Percentiles rank a stretch among this genome's conserved stretches.
Conservation (phyloP, 2,797 vertebrate species). For the Microhierax caerulescens region DNA sequence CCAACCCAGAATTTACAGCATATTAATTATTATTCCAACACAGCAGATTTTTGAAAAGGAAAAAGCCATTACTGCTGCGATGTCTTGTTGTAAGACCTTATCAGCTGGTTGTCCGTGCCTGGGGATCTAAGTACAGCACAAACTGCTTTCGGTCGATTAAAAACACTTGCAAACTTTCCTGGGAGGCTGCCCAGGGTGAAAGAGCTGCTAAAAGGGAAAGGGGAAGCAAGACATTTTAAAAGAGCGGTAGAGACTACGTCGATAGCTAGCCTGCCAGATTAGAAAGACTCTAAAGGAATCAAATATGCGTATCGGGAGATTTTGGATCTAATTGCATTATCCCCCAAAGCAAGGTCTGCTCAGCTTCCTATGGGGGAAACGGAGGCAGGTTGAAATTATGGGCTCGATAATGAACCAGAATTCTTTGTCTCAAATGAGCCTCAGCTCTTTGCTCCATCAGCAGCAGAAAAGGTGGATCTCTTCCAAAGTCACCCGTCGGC, state of each 20-base stretch:
- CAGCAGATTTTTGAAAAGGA: not conserved
- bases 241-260: not conserved
- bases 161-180: not conserved
- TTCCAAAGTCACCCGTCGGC: rapidly evolving
- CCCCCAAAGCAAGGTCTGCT: not conserved
- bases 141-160: not conserved
- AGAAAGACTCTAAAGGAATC: not conserved
- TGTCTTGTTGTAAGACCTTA: not conserved
- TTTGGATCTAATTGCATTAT: not conserved
- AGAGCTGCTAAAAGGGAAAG: not conserved
- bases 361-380: not conserved
- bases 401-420: not conserved
- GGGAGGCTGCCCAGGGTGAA: not conserved
- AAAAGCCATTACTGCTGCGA: not conserved
- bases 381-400: not conserved
- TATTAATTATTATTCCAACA: not conserved
- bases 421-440: not conserved
- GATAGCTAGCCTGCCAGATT: not conserved
- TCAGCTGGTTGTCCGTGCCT: not conserved
- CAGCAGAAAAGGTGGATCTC: rapidly evolving
- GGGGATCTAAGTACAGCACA: not conserved
- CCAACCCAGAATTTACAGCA: not conserved
- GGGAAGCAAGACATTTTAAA: not conserved
- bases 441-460: not conserved
- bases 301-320: rapidly evolving